These are phyloP conservation scores for Sphaeridia pumilis DNA, from an alignment of 2,888 invertebrate genomes.

Conservation along the genomic window DNA sequence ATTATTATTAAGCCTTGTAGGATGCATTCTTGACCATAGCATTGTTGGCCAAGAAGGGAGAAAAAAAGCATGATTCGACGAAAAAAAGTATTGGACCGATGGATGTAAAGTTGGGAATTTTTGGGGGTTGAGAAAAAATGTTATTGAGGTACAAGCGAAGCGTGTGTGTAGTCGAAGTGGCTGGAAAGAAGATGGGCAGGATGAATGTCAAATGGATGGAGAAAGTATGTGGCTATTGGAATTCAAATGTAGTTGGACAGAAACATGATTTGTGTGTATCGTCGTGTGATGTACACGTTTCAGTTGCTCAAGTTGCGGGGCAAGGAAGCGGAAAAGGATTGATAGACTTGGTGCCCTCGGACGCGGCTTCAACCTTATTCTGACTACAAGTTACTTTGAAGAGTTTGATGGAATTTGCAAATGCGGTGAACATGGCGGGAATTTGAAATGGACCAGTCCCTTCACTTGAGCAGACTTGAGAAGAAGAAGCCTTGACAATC, in stretches of 20 bases:
- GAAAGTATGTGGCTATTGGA: not conserved
- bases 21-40: not conserved
- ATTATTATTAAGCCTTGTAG: not conserved
- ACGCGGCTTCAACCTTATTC: no score
- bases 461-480: no score
- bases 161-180: no score
- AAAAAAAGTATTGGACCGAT: no score
- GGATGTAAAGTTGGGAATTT: no score
- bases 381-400: not conserved
- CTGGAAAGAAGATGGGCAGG: not conserved
- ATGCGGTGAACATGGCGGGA: constrained; percentile 1
- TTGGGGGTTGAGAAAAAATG: no score
- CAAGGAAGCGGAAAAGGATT: not conserved
- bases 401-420: constrained; percentile 5
- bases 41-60: not conserved
- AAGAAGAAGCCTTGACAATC: no score
- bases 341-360: not conserved
- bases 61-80: no score
- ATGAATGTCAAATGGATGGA: constrained; percentile 3
- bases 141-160: not conserved
- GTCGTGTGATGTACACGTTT: no score
- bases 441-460: not conserved
- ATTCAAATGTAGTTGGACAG: constrained; percentile 3
- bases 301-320: no score
- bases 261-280: constrained; percentile 2